Base-by-base conservation (phyloP, 2,113 vertebrate genomes). In the Onychostruthus taczanowskii region DNA sequence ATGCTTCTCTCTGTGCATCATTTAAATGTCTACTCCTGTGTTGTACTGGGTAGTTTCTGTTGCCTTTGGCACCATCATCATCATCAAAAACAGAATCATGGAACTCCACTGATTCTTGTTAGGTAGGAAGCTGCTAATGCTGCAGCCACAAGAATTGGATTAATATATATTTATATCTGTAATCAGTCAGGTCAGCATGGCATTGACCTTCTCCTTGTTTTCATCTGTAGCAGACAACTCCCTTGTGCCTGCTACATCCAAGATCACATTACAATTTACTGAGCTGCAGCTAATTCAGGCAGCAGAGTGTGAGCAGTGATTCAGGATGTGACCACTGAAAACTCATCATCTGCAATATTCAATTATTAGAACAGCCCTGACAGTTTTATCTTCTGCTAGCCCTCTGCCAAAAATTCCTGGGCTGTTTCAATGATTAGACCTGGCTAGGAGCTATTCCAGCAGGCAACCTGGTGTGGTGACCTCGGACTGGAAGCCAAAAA, bases 1-100 rank as follows among this genome's bases (percentile, higher is more conserved):
- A 53, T 11, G 13, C 8, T 35, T 28, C 13, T 7, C 9, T 66
- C 46, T 44, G 30, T 66, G 62, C 31, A 67, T 19, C 39, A 67
- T 12, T 18, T 26, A 16, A 70, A 41, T 41, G 14, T 6, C n/a
- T 74, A 1, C 2, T 61, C 23, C 23, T 21, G 0, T 15, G 23
- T 28, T 70, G 13, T 11, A 4, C 5, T 2, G 3, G 14, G 37
- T 41, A 16, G 11, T 18, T 90, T 64, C 53, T 74, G 12, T 3
- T 66, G 30, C 8, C 16, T 74, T 44, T 47, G 37, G 74, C 13
- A 53, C 6, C 6, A 5, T 7, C 24, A 31, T 16, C 69, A 82
- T 12, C 66, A 78, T n/a, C 15, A 82, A 30, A 72, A 79, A 3
- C 5, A 63, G 31, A 44, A 30, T 27, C 56, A 16, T 44, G 37